A percentile compares a stretch with the other conserved stretches of the same genome.
Evolutionary conservation across 1,140 invertebrate genomes (phyloP).

Genomic region (Polypedilum pembai): DNA sequence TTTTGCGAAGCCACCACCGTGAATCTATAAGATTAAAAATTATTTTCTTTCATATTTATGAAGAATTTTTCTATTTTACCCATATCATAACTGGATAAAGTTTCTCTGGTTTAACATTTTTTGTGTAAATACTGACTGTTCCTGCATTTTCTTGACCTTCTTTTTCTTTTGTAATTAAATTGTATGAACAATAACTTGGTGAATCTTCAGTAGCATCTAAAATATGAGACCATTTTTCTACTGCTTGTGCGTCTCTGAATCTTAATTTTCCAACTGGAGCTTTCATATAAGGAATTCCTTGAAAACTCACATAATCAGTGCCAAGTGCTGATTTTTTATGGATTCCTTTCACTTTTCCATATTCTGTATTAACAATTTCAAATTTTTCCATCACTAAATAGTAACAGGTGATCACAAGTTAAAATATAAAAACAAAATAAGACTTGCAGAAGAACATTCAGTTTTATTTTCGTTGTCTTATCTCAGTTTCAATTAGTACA

Average conservation of each 20-base stretch:
- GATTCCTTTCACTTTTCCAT: neutral
- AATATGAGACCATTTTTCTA: neutral
- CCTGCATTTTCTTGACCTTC: neutral
- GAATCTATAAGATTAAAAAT: slow-evolving; percentile 42
- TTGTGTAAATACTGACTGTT: neutral
- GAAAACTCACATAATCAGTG: neutral
- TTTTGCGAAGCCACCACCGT: slow-evolving; percentile 53
- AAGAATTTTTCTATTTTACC: neutral
- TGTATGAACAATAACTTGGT: neutral
- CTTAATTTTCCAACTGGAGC: neutral
- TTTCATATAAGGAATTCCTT: slow-evolving; percentile 21
- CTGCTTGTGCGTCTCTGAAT: neutral
- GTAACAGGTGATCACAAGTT: neutral
- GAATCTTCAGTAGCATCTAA: neutral
- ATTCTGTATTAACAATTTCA: neutral
- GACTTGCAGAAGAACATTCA: neutral
- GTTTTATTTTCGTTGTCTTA: too few relatives aligned
- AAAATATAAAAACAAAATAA: neutral
- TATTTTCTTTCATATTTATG: neutral
- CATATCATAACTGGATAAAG: slow-evolving; percentile 5
- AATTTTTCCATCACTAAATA: neutral
- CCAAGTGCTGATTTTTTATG: neutral
- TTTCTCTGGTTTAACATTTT: neutral
- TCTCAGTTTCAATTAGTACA: too few relatives aligned
- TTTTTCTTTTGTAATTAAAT: neutral